Conservation (phyloP, 1,140 invertebrate species). For the Pogonomyrmex californicus region DNA sequence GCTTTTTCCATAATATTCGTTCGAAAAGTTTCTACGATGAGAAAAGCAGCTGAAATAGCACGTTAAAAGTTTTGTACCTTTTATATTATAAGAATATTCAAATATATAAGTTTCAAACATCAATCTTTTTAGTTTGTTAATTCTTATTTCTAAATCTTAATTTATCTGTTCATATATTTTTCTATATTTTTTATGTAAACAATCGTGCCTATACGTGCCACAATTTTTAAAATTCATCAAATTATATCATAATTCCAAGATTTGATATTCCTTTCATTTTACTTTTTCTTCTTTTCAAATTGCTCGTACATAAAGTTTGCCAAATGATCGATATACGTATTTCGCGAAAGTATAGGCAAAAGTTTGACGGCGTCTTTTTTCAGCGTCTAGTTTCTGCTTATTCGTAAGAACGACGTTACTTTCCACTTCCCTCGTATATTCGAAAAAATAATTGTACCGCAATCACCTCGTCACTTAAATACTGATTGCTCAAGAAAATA, state of each 20-base stretch:
- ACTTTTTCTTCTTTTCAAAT: slow-evolving; percentile 17
- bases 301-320: slow-evolving; percentile 20
- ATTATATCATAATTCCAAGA: background rate
- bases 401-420: background rate
- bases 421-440: background rate
- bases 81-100: background rate
- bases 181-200: background rate
- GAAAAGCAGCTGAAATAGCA: slow-evolving; percentile 10
- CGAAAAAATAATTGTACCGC: background rate
- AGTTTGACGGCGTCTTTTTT: background rate
- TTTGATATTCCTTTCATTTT: background rate
- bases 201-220: background rate
- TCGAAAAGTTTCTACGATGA: slow-evolving; percentile 9
- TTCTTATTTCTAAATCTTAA: background rate
- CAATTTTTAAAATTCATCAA: background rate
- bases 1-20: slow-evolving; percentile 43
- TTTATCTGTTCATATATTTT: background rate
- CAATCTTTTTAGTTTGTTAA: background rate
- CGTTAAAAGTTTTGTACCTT: background rate
- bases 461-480: background rate
- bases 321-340: background rate
- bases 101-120: slow-evolving; percentile 4
- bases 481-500: background rate
- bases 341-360: slow-evolving; percentile 18
- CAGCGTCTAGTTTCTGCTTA: background rate